Conservation (phyloP, 2,797 vertebrate genomes). For the Lagocephalus sceleratus region DNA sequence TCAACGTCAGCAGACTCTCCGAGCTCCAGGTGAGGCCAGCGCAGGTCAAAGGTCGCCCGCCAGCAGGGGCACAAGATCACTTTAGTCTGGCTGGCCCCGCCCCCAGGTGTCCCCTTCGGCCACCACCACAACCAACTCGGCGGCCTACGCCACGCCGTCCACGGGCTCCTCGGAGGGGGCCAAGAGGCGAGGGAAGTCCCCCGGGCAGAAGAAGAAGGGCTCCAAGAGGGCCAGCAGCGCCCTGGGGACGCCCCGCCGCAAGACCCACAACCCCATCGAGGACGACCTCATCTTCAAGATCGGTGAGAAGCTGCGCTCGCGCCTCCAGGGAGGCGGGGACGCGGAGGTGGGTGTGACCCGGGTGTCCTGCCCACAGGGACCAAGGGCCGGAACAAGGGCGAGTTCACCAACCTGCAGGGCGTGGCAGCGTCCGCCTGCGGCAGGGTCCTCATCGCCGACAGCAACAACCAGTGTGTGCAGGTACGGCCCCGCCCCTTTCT, state of each 20-base stretch:
- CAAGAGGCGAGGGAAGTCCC: conserved; percentile 92
- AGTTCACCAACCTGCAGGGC: conserved; percentile 98
- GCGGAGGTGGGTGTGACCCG: too few species aligned
- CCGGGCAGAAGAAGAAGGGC: conserved; percentile 89
- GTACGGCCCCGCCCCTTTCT: conserved; percentile 52
- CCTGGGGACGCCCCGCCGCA: conserved; percentile 91
- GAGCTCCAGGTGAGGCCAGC: conserved; percentile 65
- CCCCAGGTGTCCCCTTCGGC: conserved; percentile 82
- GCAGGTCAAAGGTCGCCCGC: too few species aligned
- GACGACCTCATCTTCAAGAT: conserved; percentile 95
- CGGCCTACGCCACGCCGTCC: conserved; percentile 73
- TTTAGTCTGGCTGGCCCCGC: neutral
- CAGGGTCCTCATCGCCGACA: conserved; percentile 94
- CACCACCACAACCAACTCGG: conserved; percentile 73
- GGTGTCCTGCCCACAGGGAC: conserved; percentile 75
- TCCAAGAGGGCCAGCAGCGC: conserved; percentile 92
- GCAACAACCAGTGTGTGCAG: conserved; percentile 99
- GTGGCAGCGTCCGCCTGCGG: conserved; percentile 88
- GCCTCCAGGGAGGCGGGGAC: too few species aligned
- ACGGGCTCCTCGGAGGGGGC: conserved; percentile 86
- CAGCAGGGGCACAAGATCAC: neutral
- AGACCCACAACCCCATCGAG: conserved; percentile 92
- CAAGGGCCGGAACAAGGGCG: conserved; percentile 98
- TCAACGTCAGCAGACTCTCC: conserved; percentile 81
- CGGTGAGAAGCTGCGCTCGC: too few species aligned